Percentiles rank a stretch among this genome's conserved stretches.
These are phyloP conservation scores for Toxonevra muliebris DNA, from an alignment of 2,888 invertebrate genomes.

Conservation along the genomic window DNA sequence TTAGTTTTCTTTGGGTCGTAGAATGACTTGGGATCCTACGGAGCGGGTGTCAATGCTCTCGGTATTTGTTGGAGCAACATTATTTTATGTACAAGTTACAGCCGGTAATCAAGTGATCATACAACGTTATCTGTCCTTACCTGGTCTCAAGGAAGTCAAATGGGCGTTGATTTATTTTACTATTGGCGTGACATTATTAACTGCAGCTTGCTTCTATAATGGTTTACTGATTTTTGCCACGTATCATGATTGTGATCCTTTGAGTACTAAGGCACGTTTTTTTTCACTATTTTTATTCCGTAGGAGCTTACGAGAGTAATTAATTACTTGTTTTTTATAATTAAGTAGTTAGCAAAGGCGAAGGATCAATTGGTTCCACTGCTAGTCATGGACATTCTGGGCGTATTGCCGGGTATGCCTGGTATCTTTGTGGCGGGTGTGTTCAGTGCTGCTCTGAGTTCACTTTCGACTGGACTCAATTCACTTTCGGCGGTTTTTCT, in stretches of 20 bases:
- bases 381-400: conserved; percentile 84
- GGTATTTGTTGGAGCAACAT: conserved; percentile 76
- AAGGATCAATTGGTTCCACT: conserved; percentile 84
- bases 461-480: conserved; percentile 81
- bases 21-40: conserved; percentile 81
- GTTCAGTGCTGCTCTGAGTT: conserved; percentile 88
- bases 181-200: conserved; percentile 70
- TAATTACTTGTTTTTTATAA: neutral
- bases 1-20: conserved; percentile 57
- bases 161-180: conserved; percentile 75
- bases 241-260: conserved; percentile 79
- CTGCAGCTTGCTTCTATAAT: conserved; percentile 74
- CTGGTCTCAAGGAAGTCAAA: conserved; percentile 74
- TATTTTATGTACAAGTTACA: conserved; percentile 79
- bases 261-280: conserved; percentile 74
- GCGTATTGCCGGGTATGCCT: conserved; percentile 80
- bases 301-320: neutral
- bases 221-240: conserved; percentile 79
- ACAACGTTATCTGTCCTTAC: conserved; percentile 81
- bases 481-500: conserved; percentile 82
- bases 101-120: conserved; percentile 85
- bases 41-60: conserved; percentile 83
- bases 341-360: conserved; percentile 72
- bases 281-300: neutral
- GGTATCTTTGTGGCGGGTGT: conserved; percentile 90